Evolutionary conservation across 2,888 invertebrate genomes (phyloP), one percentile per base, ranked within the genome.

Genomic region (Malthinus seriepunctatus): DNA sequence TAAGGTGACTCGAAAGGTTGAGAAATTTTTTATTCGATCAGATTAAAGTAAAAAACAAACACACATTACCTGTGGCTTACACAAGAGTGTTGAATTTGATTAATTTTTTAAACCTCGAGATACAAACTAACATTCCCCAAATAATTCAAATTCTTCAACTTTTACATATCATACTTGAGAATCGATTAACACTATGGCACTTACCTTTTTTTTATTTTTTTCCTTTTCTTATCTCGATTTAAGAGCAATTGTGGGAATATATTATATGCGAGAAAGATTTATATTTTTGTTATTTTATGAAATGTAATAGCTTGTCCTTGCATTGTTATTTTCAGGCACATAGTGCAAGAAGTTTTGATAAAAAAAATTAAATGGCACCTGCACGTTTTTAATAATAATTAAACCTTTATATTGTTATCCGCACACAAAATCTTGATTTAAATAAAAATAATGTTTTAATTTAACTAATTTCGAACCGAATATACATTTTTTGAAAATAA

Each of bases 301-400:
- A 42, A 42, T 42, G 39, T 42, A 42, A 46, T 46, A 32, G 44
- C 32, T 56, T 56, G 56, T 50, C 56, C 56, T 56, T 56, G 56
- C 56, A 56, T 56, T 56, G 56, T 56, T 44, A 42, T 42, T 11
- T 42, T 42, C 39, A 42, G 39, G 14, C 23, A n/a, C n/a, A 42
- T 42, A 23, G 23, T 42, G 23, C 39, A 15, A 42, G 39, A 15
- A 42, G 39, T 15, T 42, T 42, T 14, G 39, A 42, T 15, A 42
- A 15, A 42, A 23, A 23, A 42, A 42, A 14, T 10, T 42, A 15
- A 42, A 23, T n/a, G 39, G n/a, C 39, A 42, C 39, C 39, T 42
- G 39, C 39, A 42, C 39, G 9, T 15, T 42, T 42, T 42, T 42
- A 42, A 42, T 15, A 15, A 42, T 23, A 23, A 23, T 23, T 23